A percentile compares a stretch with the other conserved stretches of the same genome.
These are phyloP conservation scores for Uromys caudimaculatus DNA, from an alignment of 2,797 vertebrate species.

Conservation along the genomic window DNA sequence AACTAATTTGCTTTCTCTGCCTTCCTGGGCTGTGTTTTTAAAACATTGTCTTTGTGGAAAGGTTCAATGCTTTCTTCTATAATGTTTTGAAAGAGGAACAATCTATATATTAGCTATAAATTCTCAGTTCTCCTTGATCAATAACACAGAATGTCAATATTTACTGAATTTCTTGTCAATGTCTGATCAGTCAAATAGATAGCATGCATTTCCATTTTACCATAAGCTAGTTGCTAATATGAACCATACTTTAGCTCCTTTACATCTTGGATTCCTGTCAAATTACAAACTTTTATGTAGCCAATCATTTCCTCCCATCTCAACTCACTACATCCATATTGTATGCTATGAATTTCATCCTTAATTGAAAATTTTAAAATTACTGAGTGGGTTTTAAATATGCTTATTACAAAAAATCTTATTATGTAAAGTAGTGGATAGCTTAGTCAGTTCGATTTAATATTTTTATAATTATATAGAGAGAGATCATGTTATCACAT, in stretches of 20 bases:
- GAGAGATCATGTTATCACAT: neutral
- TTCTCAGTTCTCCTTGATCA: neutral
- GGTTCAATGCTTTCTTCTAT: neutral
- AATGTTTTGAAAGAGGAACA: neutral
- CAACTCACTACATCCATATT: neutral
- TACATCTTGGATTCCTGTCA: neutral
- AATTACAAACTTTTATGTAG: neutral
- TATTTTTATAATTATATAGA: neutral
- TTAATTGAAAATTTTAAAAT: neutral
- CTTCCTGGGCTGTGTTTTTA: neutral
- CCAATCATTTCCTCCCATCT: neutral
- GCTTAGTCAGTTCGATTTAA: neutral
- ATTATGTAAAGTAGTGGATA: neutral
- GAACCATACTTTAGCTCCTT: neutral
- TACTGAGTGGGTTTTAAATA: neutral
- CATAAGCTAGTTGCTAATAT: neutral
- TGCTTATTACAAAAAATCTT: neutral
- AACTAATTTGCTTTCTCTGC: neutral
- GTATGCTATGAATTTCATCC: neutral
- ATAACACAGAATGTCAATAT: neutral
- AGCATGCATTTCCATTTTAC: neutral
- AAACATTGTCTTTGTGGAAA: neutral
- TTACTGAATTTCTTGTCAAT: neutral
- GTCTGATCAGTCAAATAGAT: neutral
- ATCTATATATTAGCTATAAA: neutral